Evolutionary conservation across 2,888 invertebrate genomes (phyloP).

Genomic region (Amaurobius ferox): DNA sequence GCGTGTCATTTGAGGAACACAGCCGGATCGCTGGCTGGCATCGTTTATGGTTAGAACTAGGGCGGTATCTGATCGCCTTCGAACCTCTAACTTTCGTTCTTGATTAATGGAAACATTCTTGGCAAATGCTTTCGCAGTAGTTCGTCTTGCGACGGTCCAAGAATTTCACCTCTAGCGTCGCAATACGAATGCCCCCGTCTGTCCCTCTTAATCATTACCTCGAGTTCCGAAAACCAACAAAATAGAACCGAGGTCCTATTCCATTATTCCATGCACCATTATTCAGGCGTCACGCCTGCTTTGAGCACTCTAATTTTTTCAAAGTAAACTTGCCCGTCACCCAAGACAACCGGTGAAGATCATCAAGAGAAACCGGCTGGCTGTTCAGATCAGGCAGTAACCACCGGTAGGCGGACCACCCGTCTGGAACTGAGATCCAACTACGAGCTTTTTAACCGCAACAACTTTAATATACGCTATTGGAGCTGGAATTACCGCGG

Average conservation of each 20-base stretch:
- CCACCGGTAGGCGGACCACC: slow-evolving; percentile 7
- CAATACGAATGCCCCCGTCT: slow-evolving; percentile 81
- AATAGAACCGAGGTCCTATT: too few relatives aligned
- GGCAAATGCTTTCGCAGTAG: slow-evolving; percentile 84
- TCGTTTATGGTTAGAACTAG: slow-evolving; percentile 83
- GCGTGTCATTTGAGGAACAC: slow-evolving; percentile 81
- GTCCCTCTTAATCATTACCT: slow-evolving; percentile 52
- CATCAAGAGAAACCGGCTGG: slow-evolving; percentile 30
- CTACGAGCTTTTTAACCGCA: too few relatives aligned
- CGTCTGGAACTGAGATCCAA: too few relatives aligned
- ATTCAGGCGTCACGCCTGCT: too few relatives aligned
- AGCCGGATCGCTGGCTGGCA: slow-evolving; percentile 82
- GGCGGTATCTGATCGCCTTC: slow-evolving; percentile 84
- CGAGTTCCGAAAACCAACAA: too few relatives aligned
- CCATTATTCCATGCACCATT: too few relatives aligned
- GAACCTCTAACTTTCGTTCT: slow-evolving; percentile 84
- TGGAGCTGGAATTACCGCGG: too few relatives aligned
- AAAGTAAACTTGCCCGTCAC: slow-evolving; percentile 31
- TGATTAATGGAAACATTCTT: slow-evolving; percentile 84
- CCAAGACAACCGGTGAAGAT: slow-evolving; percentile 37
- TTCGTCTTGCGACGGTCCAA: slow-evolving; percentile 82
- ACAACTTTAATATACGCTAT: too few relatives aligned
- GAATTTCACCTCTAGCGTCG: slow-evolving; percentile 83
- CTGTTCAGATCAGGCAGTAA: slow-evolving; percentile 13
- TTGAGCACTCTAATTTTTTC: too few relatives aligned